Conservation (phyloP, 2,113 vertebrate species). For the Percina caprodes region DNA sequence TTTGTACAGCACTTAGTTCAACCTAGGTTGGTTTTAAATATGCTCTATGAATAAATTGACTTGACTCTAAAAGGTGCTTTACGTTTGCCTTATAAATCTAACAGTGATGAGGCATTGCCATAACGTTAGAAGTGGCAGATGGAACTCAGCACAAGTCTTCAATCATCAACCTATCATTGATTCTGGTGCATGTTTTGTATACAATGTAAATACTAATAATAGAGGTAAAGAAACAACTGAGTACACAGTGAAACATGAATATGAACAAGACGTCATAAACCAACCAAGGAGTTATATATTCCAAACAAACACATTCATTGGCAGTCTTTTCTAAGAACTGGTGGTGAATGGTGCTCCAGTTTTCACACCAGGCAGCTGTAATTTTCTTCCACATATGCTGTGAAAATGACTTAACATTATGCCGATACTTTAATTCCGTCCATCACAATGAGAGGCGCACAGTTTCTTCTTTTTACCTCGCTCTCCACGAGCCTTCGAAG, state of each 20-base stretch:
- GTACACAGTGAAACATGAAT: background rate
- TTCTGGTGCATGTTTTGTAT: background rate
- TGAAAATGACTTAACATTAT: conserved; percentile 75
- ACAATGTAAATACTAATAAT: background rate
- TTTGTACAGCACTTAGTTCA: too few species aligned
- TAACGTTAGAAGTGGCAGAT: background rate
- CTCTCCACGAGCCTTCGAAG: conserved; percentile 40
- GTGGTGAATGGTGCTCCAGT: background rate
- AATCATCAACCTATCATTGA: conserved; percentile 8
- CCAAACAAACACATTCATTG: background rate
- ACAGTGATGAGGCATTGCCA: background rate
- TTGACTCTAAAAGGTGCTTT: background rate
- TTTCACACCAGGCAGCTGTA: conserved; percentile 47
- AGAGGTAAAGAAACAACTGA: background rate
- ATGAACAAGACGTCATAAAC: background rate
- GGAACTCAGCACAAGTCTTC: background rate
- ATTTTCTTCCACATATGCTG: conserved; percentile 70
- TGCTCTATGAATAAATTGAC: too few species aligned
- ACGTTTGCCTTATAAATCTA: background rate
- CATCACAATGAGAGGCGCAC: conserved; percentile 58
- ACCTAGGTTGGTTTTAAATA: too few species aligned
- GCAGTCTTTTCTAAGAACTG: conserved; percentile 3
- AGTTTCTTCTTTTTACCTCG: conserved; percentile 6
- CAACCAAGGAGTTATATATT: background rate
- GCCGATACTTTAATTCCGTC: conserved; percentile 41